Base-by-base conservation (phyloP, 2,797 vertebrate genomes). In the Buceros bicornis region DNA sequence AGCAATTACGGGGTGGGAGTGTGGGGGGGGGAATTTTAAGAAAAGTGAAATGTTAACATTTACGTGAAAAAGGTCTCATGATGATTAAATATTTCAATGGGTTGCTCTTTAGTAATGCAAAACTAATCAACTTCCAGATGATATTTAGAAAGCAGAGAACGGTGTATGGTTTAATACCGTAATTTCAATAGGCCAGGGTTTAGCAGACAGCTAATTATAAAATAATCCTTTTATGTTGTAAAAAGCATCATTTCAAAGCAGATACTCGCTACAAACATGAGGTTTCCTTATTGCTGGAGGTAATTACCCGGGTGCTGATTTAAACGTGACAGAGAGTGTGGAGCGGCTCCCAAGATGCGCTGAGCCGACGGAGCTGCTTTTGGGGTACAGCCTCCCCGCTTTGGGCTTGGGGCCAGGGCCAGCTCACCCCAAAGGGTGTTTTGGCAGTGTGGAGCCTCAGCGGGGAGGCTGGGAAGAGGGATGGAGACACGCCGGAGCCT, bases 201-300 rank as follows among this genome's bases (percentile, higher is more conserved):
- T 92, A 89, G 91, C 81, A 91, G 89, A 91, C 78, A 92, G 87
- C 53, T 79, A 61, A 82, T 97, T 93, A 81, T 84, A 72, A 93
- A 95, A 95, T 74, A 94, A 88, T 91, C 83, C 96, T 95, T 96
- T 93, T 81, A 92, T 87, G 83, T 89, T 90, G 40, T 78, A 87
- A 67, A 93, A 96, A 96, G 92, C 93, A 95, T 66, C 35, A 35
- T 93, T 97, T 97, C 91, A 67, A 94, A 94, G 90, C 81, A 94
- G 74, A 73, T 50, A 70, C 92, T 80, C 78, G 31, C 79, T 73
- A 56, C 84, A 85, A 93, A 89, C 90, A 71, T 5, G 13, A 79
- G 83, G 83, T 65, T 95, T 67, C 80, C 95, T 93, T 91, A 28
- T 78, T 93, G 93, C 97, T 95, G 95, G 91, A 96, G 93, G 90